Evolutionary conservation across 2,797 vertebrate species (phyloP).

Genomic region (Champsocephalus gunnari): DNA sequence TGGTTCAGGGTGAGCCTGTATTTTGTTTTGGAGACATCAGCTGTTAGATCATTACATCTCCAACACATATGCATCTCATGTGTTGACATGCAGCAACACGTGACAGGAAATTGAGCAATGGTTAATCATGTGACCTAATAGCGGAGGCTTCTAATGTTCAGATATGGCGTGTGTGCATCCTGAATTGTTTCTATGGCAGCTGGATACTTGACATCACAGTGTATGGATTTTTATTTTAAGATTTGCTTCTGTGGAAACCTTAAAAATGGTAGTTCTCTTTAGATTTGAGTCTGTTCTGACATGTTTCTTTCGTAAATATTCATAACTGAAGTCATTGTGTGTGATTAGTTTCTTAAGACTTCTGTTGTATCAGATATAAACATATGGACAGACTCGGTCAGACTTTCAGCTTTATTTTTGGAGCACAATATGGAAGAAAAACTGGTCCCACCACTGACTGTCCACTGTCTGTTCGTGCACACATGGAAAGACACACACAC

Average conservation of each 20-base stretch:
- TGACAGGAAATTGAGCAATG: conserved; percentile 25
- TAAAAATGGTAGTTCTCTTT: not conserved
- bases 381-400: conserved; percentile 18
- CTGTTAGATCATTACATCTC: not conserved
- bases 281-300: not conserved
- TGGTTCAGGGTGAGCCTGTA: not conserved
- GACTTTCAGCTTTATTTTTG: conserved; percentile 7
- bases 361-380: conserved; percentile 17
- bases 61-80: not conserved
- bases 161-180: not conserved
- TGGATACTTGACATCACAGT: not conserved
- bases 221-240: not conserved
- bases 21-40: not conserved
- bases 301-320: not conserved
- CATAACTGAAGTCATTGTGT: not conserved
- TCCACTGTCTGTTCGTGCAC: conserved; percentile 8
- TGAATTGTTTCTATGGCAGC: conserved; percentile 5
- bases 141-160: not conserved
- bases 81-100: conserved; percentile 5
- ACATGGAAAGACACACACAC: not conserved
- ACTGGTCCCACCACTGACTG: conserved; percentile 15
- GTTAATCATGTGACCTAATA: conserved; percentile 15
- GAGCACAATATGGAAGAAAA: conserved; percentile 31
- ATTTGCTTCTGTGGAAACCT: not conserved
- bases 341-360: conserved; percentile 17